Evolutionary conservation across 2,797 vertebrate species (phyloP).

Genomic region (Miichthys miiuy): DNA sequence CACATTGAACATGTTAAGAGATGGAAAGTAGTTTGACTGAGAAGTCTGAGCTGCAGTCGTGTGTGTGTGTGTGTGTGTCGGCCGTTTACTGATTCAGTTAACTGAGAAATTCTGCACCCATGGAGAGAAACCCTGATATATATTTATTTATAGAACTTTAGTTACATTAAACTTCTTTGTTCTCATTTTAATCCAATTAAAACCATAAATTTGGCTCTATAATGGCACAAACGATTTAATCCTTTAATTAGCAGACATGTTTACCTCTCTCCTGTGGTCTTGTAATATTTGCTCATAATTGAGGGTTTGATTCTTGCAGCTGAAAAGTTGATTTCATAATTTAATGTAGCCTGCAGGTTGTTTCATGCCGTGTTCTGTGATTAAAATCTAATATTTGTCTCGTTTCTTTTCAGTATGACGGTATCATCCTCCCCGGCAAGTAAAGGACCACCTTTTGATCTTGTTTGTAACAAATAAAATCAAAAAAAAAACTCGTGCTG

Average conservation of each 20-base stretch:
- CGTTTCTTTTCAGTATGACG: constrained; percentile 90
- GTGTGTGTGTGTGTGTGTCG: no score
- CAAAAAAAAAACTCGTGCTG: constrained; percentile 60
- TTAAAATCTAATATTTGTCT: neutral
- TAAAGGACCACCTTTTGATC: constrained; percentile 86
- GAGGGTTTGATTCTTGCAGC: neutral
- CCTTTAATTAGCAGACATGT: no score
- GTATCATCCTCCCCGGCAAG: constrained; percentile 99
- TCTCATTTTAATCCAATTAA: no score
- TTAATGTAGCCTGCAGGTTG: no score
- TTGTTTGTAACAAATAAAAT: constrained; percentile 88
- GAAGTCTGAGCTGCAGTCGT: no score
- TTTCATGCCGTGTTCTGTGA: neutral
- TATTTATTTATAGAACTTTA: no score
- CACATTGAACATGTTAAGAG: neutral
- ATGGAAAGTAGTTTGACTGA: neutral
- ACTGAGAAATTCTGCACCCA: no score
- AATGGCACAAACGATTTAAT: neutral
- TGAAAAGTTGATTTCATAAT: neutral
- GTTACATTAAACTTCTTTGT: no score
- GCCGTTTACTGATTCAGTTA: no score
- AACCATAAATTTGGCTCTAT: no score
- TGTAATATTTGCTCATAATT: neutral
- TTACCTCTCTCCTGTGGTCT: no score
- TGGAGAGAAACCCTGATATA: no score